Percentiles rank a stretch among this genome's conserved stretches.
phyloP scores from a whole-genome alignment of 2,797 vertebrate genomes.

The Spinus olivaceus region DNA sequence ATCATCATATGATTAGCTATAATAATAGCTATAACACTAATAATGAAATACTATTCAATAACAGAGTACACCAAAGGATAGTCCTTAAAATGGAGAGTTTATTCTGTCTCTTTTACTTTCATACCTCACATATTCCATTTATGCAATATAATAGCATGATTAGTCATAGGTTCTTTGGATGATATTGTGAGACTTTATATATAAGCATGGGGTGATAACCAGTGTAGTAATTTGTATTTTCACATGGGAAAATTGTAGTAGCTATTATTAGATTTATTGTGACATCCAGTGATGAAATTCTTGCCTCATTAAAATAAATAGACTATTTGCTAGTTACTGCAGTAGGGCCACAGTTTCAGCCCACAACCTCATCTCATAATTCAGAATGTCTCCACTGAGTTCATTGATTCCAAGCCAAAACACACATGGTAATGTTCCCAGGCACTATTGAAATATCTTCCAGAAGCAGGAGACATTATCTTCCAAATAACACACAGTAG shows the following conservation, averaged over 20 bases:
- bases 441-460: neutral
- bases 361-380: neutral
- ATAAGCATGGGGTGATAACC: neutral
- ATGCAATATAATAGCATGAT: neutral
- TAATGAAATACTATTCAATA: neutral
- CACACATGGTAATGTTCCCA: neutral
- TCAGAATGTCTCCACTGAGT: neutral
- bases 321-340: neutral
- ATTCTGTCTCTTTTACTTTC: neutral
- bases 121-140: neutral
- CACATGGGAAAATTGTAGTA: constrained; percentile 26
- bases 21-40: neutral
- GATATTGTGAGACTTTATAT: neutral
- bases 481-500: neutral
- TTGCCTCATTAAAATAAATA: constrained; percentile 22
- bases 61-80: neutral
- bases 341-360: neutral
- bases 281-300: constrained; percentile 14
- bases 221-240: constrained; percentile 25
- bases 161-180: neutral
- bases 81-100: neutral
- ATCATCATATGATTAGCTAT: neutral
- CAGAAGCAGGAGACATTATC: neutral
- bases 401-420: constrained; percentile 35
- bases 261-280: constrained; percentile 28